Base-by-base conservation (phyloP, 1,140 invertebrate genomes). In the Pomacea maculata region DNA sequence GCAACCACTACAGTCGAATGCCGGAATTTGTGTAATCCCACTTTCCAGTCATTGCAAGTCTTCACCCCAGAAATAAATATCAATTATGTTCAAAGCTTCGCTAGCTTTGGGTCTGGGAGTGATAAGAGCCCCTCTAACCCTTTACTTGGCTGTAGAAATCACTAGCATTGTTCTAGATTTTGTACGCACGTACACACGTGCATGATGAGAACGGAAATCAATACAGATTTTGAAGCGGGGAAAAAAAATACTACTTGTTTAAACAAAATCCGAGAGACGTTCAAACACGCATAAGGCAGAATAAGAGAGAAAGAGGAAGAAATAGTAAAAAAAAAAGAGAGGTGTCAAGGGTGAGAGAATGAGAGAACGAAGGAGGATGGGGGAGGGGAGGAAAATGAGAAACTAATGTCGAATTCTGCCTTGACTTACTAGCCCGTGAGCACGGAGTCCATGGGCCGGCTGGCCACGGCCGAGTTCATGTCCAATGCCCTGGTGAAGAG, bases 381-480 rank as follows among this genome's bases (percentile, higher is more conserved):
- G 45, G 75, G 80, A 76, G 71, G 75, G 74, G 45, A 34, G 63
- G 79, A 80, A 8, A 74, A 70, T 61, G n/a, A 63, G 54, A 79
- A 54, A 68, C 12, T 14, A 45, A 78, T n/a, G 34, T 12, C 34
- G 52, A 57, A 21, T 34, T 45, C 11, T 15, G 21, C 34, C 12
- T 5, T 70, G 68, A 70, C 68, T 29, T 25, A 45, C 68, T 29
- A 70, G 68, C n/a, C n/a, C n/a, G 68, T 29, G 68, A 70, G 68
- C 4, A 70, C 57, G 57, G 8, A 17, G 57, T 61, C 57, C 57
- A 61, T 61, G 57, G 57, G 57, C 57, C 57, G 57, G 57, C 57
- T 61, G 57, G 15, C 57, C 57, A 17, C 57, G 57, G 57, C 57
- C 57, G 57, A 61, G 57, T 61, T 61, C 57, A 61, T 11, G 57